A percentile compares a stretch with the other conserved stretches of the same genome.
phyloP scores from a whole-genome alignment of 1,140 invertebrate species.

The Saccostrea cuccullata region DNA sequence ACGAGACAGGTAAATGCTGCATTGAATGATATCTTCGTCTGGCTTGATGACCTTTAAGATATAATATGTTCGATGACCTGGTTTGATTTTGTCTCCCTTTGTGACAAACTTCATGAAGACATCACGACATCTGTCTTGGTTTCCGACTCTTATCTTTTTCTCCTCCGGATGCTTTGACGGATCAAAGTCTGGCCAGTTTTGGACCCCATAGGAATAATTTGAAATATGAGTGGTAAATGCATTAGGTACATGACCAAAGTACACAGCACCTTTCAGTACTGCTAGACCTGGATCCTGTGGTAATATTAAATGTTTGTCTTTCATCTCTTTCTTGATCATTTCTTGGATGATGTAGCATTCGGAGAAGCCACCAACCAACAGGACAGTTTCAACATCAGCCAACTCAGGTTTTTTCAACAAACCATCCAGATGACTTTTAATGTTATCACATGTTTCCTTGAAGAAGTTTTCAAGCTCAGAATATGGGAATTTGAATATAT shows the following conservation, averaged over 20 bases:
- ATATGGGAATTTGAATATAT: neutral
- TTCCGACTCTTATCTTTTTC: conserved; percentile 15
- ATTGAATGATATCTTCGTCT: conserved; percentile 27
- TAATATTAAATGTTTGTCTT: conserved; percentile 32
- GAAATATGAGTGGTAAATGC: conserved; percentile 40
- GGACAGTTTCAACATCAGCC: conserved; percentile 13
- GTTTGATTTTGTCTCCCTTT: neutral
- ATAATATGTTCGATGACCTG: neutral
- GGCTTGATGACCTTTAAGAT: conserved; percentile 23
- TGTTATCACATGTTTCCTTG: neutral
- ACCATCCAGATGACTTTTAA: neutral
- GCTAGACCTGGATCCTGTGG: conserved; percentile 50
- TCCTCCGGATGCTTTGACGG: neutral
- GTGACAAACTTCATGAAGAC: conserved; percentile 30
- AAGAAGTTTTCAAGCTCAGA: conserved; percentile 27
- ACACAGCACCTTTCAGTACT: conserved; percentile 55
- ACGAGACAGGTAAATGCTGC: neutral
- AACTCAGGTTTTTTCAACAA: neutral
- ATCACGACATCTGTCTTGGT: conserved; percentile 12
- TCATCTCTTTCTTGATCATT: conserved; percentile 5
- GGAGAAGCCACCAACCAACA: conserved; percentile 55
- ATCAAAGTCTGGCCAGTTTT: conserved; percentile 33
- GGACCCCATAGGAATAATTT: conserved; percentile 52
- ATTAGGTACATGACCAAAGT: conserved; percentile 42
- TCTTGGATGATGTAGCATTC: conserved; percentile 45